Conservation (phyloP, 2,888 invertebrate species). For the Spisula subtruncata region DNA sequence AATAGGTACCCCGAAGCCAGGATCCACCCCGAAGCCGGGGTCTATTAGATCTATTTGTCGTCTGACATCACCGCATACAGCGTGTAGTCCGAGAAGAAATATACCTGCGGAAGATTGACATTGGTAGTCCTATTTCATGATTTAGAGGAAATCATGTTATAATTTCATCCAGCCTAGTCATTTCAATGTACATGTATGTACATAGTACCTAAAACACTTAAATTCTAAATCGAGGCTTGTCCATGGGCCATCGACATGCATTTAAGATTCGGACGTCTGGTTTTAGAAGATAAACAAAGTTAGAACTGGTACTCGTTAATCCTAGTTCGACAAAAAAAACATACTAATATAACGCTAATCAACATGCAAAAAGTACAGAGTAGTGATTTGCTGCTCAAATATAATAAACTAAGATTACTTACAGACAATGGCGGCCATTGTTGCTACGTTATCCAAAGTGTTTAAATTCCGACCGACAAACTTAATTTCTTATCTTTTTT, state of each 20-base stretch:
- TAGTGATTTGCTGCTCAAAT: no score
- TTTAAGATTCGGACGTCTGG: neutral
- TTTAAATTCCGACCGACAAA: neutral
- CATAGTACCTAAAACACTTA: neutral
- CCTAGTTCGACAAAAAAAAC: neutral
- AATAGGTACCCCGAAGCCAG: neutral
- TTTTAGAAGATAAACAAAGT: neutral
- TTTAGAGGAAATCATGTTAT: no score
- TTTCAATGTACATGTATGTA: neutral
- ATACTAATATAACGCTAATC: neutral
- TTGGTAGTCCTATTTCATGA: no score
- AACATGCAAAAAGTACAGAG: neutral
- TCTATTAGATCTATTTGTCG: neutral
- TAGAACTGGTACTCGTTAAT: no score
- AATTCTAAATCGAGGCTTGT: no score
- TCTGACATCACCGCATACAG: constrained; percentile 7
- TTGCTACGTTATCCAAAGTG: neutral
- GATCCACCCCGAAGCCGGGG: neutral
- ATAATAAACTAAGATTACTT: neutral
- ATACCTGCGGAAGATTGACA: neutral
- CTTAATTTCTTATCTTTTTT: neutral
- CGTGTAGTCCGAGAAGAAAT: neutral
- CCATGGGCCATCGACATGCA: neutral
- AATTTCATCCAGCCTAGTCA: no score
- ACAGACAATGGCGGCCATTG: neutral